phyloP scores from a whole-genome alignment of 2,113 vertebrate species.

The Zootoca vivipara region DNA sequence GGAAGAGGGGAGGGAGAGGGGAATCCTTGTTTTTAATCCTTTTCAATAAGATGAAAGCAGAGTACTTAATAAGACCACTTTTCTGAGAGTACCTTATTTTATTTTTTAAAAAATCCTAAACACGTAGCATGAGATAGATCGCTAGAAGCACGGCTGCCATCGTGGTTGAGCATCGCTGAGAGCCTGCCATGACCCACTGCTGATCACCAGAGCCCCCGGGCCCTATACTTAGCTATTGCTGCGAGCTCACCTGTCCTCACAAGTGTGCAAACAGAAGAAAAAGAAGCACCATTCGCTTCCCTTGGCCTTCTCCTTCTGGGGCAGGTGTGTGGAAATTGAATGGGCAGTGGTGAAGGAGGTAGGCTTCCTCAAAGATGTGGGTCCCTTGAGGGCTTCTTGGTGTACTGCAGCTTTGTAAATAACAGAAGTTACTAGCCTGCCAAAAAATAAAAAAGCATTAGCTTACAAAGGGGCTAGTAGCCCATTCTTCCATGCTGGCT shows the following conservation, averaged over 20 bases:
- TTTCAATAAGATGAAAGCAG: slow-evolving; percentile 23
- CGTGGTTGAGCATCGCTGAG: no score
- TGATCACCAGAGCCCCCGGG: not conserved
- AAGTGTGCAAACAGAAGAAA: not conserved
- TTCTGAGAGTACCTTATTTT: not conserved
- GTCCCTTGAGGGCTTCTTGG: not conserved
- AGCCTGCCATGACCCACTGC: not conserved
- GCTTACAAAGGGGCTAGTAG: not conserved
- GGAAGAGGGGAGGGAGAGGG: not conserved
- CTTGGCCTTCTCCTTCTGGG: not conserved
- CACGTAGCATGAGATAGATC: not conserved
- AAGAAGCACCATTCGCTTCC: not conserved
- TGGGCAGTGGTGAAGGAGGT: not conserved
- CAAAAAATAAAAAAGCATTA: no score
- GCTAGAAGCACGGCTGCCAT: not conserved
- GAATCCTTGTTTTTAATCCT: slow-evolving; percentile 38
- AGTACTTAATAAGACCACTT: slow-evolving; percentile 27
- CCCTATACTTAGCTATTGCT: not conserved
- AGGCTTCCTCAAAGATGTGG: not conserved
- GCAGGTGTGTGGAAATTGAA: not conserved
- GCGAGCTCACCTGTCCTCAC: not conserved
- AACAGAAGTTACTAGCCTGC: no score
- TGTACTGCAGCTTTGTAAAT: not conserved
- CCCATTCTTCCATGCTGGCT: not conserved
- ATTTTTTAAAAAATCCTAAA: not conserved